phyloP scores from a whole-genome alignment of 2,888 invertebrate species.

The Drosophila prostipennis region DNA sequence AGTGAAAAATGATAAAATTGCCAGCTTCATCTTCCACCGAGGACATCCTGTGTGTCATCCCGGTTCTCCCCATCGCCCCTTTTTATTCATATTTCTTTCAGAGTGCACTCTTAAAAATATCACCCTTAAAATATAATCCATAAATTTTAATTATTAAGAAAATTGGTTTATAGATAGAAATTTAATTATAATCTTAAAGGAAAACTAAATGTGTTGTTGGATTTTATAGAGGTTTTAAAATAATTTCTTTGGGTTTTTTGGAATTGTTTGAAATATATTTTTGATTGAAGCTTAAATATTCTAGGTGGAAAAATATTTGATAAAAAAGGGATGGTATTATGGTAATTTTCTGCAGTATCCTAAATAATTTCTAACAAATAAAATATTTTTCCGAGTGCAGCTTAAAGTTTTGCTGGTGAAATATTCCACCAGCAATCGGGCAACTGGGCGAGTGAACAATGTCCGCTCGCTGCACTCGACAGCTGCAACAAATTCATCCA shows the following conservation, averaged over 20 bases:
- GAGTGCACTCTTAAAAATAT: slow-evolving; percentile 2
- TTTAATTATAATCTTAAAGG: too few relatives aligned
- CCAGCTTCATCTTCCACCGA: slow-evolving; percentile 47
- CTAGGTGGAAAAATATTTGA: too few relatives aligned
- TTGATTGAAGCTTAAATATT: too few relatives aligned
- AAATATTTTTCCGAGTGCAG: slow-evolving; percentile 1
- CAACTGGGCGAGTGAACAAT: slow-evolving; percentile 23
- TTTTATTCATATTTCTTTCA: neutral
- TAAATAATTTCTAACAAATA: too few relatives aligned
- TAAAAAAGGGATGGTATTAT: too few relatives aligned
- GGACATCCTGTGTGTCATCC: slow-evolving; percentile 39
- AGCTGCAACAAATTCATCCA: slow-evolving; percentile 45
- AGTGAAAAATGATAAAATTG: slow-evolving; percentile 72
- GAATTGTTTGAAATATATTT: too few relatives aligned
- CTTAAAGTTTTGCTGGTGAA: slow-evolving; percentile 26
- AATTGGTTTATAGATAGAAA: too few relatives aligned
- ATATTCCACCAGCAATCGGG: slow-evolving; percentile 7
- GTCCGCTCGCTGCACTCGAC: slow-evolving; percentile 37
- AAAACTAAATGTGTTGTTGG: too few relatives aligned
- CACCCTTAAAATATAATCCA: neutral
- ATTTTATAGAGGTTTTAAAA: too few relatives aligned
- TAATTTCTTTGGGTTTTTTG: too few relatives aligned
- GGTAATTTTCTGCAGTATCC: too few relatives aligned
- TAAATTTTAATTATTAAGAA: too few relatives aligned
- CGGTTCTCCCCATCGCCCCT: neutral